Evolutionary conservation across 2,113 vertebrate species (phyloP).

Genomic region (Semnornis frantzii): DNA sequence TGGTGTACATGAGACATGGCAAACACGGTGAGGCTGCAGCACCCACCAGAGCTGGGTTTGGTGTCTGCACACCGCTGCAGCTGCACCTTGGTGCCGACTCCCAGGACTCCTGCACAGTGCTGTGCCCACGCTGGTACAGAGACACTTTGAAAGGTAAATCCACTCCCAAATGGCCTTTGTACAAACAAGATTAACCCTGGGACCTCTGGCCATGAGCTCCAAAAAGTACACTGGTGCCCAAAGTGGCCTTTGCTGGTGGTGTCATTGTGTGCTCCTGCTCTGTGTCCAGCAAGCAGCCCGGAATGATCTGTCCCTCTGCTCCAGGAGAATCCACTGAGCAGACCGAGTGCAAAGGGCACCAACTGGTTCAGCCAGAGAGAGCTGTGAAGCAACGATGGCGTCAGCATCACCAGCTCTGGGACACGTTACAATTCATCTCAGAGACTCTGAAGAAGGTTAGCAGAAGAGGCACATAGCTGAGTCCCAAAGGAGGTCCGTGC

Average conservation of each 20-base stretch:
- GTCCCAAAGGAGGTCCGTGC: neutral
- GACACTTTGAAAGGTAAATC: neutral
- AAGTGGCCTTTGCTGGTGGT: neutral
- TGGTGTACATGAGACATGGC: neutral
- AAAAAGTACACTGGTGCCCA: rapidly evolving
- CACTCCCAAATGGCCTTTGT: neutral
- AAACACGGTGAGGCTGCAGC: neutral
- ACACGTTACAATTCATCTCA: rapidly evolving
- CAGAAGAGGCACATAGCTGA: neutral
- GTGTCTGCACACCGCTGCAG: too few species aligned
- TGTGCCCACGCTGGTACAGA: neutral
- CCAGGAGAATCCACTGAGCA: neutral
- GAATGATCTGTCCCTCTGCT: rapidly evolving
- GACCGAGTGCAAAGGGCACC: neutral
- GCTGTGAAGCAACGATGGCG: neutral
- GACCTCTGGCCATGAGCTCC: neutral
- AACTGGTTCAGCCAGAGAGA: neutral
- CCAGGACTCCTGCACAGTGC: neutral
- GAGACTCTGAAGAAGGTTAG: neutral
- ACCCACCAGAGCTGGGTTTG: rapidly evolving
- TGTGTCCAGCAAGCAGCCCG: neutral
- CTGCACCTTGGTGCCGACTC: neutral
- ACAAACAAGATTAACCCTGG: rapidly evolving
- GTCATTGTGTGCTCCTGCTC: rapidly evolving
- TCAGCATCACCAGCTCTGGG: neutral